Base-by-base conservation (phyloP, 2,888 invertebrate genomes). In the Listrodromus nycthemerus region DNA sequence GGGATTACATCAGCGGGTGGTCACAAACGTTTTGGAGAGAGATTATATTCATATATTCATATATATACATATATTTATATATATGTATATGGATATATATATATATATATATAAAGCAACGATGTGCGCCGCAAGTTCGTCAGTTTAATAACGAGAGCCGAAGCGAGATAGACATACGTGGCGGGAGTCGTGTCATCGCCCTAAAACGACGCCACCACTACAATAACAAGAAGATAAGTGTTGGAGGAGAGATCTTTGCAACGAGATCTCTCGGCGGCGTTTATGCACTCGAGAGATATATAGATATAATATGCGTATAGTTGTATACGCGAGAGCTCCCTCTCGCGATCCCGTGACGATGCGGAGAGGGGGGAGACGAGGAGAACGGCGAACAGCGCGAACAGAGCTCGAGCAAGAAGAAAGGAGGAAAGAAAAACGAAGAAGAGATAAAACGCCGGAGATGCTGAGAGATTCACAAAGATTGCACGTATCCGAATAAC, bases 171-270 rank as follows among this genome's bases (percentile, higher is more conserved):
- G 65, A 52, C 41, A 52, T 69, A 45, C 37, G 52, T 24, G 74
- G 74, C 74, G 78, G 73, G 69, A 67, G 69, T 78, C 82, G 82
- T 82, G 82, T 82, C 78, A 82, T 82, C 78, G 82, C 78, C 82
- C 82, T 78, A 78, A 82, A 82, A 78, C 78, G 82, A 82, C 82
- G 78, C 82, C 82, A 82, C 73, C 61, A 78, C 82, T 41, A 69
- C 61, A 79, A 79, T 71, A 83, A 79, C 75, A 58, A 75, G 83
- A 70, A 80, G 75, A 75, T 69, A 79, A 76, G 75, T 75, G 79
- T 70, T 70, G 74, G 70, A 70, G 74, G 63, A 30, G 69, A 67
- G 41, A 66, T 66, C 78, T 74, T 82, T 82, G 74, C 69, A 74
- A 74, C 74, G 78, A 79, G 74, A 82, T 79, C 74, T 79, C 74